Evolutionary conservation across 2,888 invertebrate species (phyloP).

Genomic region (Campaea margaritaria): DNA sequence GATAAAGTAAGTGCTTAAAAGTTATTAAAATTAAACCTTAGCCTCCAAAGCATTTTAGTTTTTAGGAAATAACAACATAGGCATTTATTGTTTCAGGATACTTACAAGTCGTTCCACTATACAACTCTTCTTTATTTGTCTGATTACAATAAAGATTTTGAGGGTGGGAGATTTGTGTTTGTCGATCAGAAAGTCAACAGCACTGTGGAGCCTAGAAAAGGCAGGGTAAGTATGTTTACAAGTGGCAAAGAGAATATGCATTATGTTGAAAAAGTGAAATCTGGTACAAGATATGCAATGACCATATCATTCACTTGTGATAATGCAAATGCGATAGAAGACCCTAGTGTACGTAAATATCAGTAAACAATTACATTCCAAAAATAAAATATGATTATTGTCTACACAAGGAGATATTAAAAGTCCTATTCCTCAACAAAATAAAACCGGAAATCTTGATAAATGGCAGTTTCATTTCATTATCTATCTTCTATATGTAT

Average conservation of each 20-base stretch:
- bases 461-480: too few species aligned
- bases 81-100: constrained; percentile 86
- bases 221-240: constrained; percentile 93
- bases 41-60: too few species aligned
- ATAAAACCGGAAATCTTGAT: too few species aligned
- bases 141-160: constrained; percentile 90
- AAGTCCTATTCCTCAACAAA: too few species aligned
- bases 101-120: constrained; percentile 94
- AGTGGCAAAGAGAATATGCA: constrained; percentile 95
- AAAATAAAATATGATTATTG: background rate
- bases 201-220: constrained; percentile 91
- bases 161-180: constrained; percentile 93
- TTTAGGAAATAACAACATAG: background rate
- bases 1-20: constrained; percentile 88
- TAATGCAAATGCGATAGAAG: constrained; percentile 86
- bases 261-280: constrained; percentile 91
- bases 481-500: too few species aligned
- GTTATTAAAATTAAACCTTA: too few species aligned
- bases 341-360: constrained; percentile 72
- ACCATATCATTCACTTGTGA: constrained; percentile 96
- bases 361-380: constrained; percentile 33
- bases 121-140: constrained; percentile 93
- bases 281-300: constrained; percentile 91
- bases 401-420: too few species aligned
- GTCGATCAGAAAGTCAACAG: constrained; percentile 87